These are phyloP conservation scores for Drosophila anomelani DNA, from an alignment of 2,888 invertebrate species.

Conservation along the genomic window DNA sequence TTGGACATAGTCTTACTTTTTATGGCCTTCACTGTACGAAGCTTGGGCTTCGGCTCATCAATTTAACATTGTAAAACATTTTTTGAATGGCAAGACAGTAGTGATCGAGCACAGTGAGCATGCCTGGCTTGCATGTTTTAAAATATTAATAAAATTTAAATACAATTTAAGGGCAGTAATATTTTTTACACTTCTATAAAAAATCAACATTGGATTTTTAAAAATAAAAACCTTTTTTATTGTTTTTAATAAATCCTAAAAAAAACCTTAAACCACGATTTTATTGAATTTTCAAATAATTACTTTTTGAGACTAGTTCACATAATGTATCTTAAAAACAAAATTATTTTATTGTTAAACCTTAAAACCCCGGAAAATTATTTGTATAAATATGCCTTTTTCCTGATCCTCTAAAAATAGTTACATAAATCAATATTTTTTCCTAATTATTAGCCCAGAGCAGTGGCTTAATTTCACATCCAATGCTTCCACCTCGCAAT, in stretches of 20 bases:
- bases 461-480: too few species aligned
- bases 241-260: too few species aligned
- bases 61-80: constrained; percentile 1
- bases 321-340: too few species aligned
- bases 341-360: too few species aligned
- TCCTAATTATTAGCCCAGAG: neutral
- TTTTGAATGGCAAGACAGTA: constrained; percentile 4
- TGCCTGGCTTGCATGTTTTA: neutral
- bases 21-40: neutral
- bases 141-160: neutral
- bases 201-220: too few species aligned
- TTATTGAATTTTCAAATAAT: too few species aligned
- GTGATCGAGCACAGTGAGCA: neutral
- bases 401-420: neutral
- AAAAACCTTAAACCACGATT: too few species aligned
- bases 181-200: too few species aligned
- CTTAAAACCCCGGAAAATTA: neutral
- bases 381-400: neutral
- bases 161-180: too few species aligned
- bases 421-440: neutral
- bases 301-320: too few species aligned
- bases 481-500: too few species aligned
- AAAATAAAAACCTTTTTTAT: too few species aligned
- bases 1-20: neutral
- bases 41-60: neutral